Conservation (phyloP, 1,140 invertebrate species). For the Neotoxoptera formosana region DNA sequence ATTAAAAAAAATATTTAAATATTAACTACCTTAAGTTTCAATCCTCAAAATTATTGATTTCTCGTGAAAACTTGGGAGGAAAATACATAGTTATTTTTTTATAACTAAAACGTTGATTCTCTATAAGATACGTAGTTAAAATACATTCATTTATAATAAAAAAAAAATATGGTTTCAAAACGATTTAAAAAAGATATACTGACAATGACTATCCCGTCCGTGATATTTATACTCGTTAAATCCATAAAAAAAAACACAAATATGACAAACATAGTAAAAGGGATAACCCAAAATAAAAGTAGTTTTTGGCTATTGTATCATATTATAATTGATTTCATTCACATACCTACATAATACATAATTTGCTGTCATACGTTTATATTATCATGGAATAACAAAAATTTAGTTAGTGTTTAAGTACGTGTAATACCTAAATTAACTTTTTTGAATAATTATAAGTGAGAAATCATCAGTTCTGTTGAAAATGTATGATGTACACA, state of each 20-base stretch:
- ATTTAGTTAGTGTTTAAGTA: not conserved
- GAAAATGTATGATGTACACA: not conserved
- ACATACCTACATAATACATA: not conserved
- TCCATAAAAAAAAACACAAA: not conserved
- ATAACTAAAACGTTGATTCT: not conserved
- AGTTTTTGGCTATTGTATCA: too few relatives aligned
- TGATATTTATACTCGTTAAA: not conserved
- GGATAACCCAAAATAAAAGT: too few relatives aligned
- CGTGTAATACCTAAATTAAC: not conserved
- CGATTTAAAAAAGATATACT: not conserved
- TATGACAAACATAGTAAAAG: too few relatives aligned
- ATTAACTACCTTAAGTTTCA: not conserved
- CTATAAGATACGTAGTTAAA: not conserved
- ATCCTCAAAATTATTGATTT: not conserved
- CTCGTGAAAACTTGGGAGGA: not conserved
- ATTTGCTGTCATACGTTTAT: not conserved
- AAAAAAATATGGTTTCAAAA: conserved; percentile 3
- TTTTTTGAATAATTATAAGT: not conserved
- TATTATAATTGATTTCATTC: too few relatives aligned
- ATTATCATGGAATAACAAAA: not conserved
- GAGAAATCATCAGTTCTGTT: not conserved
- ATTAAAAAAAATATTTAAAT: not conserved
- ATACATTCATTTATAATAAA: not conserved
- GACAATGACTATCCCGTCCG: not conserved
- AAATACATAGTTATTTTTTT: not conserved